Conservation (phyloP, 2,888 invertebrate genomes). For the Sepiola atlantica region DNA sequence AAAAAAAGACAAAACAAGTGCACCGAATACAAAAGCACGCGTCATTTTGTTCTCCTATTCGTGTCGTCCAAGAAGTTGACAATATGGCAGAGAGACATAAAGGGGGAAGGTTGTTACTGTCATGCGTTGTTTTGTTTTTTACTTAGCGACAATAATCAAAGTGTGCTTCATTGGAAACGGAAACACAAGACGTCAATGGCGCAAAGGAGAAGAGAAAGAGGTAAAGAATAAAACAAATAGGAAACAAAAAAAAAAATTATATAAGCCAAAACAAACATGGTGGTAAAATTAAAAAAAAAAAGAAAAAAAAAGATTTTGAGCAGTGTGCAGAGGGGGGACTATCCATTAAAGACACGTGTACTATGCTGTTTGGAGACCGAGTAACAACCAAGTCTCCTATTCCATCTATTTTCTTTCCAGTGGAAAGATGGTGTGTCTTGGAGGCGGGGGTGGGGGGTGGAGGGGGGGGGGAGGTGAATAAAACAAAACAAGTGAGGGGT, state of each 20-base stretch:
- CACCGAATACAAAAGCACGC: background rate
- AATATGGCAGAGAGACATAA: conserved; percentile 19
- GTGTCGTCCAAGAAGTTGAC: background rate
- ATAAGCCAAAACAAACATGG: background rate
- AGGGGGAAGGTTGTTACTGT: background rate
- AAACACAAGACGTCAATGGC: background rate
- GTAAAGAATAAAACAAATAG: background rate
- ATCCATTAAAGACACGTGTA: conserved; percentile 32
- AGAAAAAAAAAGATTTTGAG: background rate
- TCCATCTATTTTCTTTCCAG: background rate
- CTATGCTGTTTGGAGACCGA: background rate
- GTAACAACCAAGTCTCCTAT: background rate
- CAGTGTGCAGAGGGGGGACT: background rate
- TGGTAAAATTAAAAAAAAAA: background rate
- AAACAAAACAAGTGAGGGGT: background rate
- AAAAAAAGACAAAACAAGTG: background rate
- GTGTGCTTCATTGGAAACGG: background rate
- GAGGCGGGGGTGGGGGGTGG: too few species aligned
- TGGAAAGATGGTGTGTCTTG: background rate
- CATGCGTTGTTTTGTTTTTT: background rate
- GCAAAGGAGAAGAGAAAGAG: background rate
- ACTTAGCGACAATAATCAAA: background rate
- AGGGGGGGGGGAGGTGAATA: background rate
- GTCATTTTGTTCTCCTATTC: background rate
- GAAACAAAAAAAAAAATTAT: background rate